These are phyloP conservation scores for Porites lutea DNA, from an alignment of 64 coral and sea anemone genomes.

Conservation along the genomic window DNA sequence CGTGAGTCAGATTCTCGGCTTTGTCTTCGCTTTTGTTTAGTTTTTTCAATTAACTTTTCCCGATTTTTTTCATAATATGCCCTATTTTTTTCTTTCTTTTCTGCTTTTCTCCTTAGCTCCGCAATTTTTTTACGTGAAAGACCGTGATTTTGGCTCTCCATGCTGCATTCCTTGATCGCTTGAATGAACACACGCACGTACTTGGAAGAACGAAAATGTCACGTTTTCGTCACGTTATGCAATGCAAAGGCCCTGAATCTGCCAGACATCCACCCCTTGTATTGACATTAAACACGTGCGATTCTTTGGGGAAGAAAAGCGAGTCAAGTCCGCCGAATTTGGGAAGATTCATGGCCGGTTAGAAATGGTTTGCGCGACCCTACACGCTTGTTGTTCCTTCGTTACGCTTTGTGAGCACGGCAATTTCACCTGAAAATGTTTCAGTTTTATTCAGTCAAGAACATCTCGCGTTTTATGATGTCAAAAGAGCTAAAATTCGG, in stretches of 20 bases:
- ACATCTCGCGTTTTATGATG: constrained; percentile 26
- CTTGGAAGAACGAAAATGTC: too few relatives aligned
- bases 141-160: not conserved
- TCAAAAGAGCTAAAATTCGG: not conserved
- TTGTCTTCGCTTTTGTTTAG: too few relatives aligned
- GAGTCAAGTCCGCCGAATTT: too few relatives aligned
- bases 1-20: too few relatives aligned
- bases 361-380: not conserved
- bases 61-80: too few relatives aligned
- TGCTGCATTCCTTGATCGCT: not conserved
- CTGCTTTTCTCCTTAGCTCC: not conserved
- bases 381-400: not conserved
- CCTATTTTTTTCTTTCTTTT: not conserved
- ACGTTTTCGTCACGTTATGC: too few relatives aligned
- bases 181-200: too few relatives aligned
- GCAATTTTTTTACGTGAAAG: too few relatives aligned
- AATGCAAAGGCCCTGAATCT: too few relatives aligned
- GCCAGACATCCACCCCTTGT: too few relatives aligned
- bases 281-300: too few relatives aligned
- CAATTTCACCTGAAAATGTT: constrained; percentile 40
- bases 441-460: constrained; percentile 45
- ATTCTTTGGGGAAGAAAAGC: not conserved
- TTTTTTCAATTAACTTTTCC: not conserved
- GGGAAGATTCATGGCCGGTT: not conserved
- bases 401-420: constrained; percentile 51